Evolutionary conservation across 1,140 invertebrate genomes (phyloP), one percentile per base, ranked within the genome.

Genomic region (Harpegnathos saltator): DNA sequence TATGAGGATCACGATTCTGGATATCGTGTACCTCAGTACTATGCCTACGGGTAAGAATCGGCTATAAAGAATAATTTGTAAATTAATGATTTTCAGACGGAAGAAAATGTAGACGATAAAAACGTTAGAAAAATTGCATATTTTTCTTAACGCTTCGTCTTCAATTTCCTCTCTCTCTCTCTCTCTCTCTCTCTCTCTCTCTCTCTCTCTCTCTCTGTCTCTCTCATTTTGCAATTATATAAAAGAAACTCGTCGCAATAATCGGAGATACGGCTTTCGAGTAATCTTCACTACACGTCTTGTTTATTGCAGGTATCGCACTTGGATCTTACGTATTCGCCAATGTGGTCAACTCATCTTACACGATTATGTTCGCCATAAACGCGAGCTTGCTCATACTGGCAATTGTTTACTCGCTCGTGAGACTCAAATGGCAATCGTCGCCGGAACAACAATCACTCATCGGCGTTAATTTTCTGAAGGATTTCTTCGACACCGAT

Each of bases 21-120:
- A 97, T 90, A 95, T 96, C 0, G 95, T 96, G 77, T 97, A 97
- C 89, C 94, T 97, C 15, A 96, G 95, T 58, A 96, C 97, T 1
- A 97, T 97, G 96, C 97, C 97, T 0, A 95, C 95, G 0, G 97
- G 97, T 93, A 85, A 86, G 11, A 3, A 52, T 14, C 14, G 56
- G 5, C 44, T 73, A n/a, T n/a, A n/a, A n/a, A n/a, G n/a, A n/a
- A n/a, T n/a, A n/a, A n/a, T n/a, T n/a, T n/a, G n/a, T n/a, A n/a
- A 44, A 17, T 68, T 11, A 44, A 44, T 44, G 0, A 44, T 9
- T 9, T 44, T 11, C 38, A 11, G 38, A 44, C 9, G 38, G 3
- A 44, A 9, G 0, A 44, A 9, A 44, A 44, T 44, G 4, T 44
- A 3, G 7, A 9, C 11, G 29, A 5, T 33, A 33, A 33, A 33